A percentile compares a stretch with the other conserved stretches of the same genome.
Evolutionary conservation across 2,888 invertebrate genomes (phyloP).

Genomic region (Ophion slaviceki): DNA sequence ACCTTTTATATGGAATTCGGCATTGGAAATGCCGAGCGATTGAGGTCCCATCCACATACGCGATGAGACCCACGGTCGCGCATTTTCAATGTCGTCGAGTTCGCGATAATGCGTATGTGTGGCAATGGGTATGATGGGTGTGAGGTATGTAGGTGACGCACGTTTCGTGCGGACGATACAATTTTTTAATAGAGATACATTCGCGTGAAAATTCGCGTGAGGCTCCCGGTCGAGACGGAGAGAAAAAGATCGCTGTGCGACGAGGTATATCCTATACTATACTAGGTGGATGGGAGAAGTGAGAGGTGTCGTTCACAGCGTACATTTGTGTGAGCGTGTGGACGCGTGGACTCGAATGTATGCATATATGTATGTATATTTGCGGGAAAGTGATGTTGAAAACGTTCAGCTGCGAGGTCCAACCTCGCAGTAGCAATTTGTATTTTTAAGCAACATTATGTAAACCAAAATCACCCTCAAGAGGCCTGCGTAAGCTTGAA

Average conservation of each 20-base stretch:
- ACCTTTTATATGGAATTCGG: not conserved
- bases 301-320: constrained; percentile 48
- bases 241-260: constrained; percentile 22
- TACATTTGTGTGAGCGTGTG: not conserved
- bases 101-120: not conserved
- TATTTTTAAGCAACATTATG: no score
- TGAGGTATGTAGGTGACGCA: not conserved
- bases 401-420: no score
- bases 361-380: not conserved
- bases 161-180: not conserved
- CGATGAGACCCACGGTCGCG: not conserved
- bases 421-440: no score
- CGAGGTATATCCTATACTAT: constrained; percentile 54
- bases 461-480: no score
- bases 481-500: no score
- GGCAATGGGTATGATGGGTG: not conserved
- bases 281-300: constrained; percentile 51
- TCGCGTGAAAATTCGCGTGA: not conserved
- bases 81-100: constrained; percentile 39
- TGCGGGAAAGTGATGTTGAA: no score
- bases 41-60: constrained; percentile 22
- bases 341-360: not conserved
- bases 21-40: not conserved
- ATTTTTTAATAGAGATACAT: not conserved
- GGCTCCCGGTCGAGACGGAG: not conserved